phyloP scores from a whole-genome alignment of 2,113 vertebrate genomes.

The Psittacula cyanocephala region DNA sequence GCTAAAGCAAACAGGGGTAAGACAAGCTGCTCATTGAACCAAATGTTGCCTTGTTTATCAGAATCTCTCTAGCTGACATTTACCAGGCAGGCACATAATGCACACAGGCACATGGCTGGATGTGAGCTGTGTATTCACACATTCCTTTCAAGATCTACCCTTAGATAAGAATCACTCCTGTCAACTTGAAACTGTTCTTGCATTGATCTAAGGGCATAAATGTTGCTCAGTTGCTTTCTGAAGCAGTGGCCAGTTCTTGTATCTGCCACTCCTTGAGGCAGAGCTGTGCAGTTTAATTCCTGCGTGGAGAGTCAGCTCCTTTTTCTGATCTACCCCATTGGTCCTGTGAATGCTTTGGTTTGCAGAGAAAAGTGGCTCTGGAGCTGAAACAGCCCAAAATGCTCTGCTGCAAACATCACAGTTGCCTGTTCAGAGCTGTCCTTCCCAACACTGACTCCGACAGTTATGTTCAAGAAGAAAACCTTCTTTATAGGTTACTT shows the following conservation, averaged over 20 bases:
- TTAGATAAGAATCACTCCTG: neutral
- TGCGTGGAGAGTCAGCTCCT: neutral
- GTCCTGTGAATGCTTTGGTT: neutral
- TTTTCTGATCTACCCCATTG: neutral
- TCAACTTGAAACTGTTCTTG: neutral
- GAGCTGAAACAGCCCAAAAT: neutral
- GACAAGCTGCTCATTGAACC: neutral
- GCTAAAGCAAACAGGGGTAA: conserved; percentile 33
- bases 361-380: neutral
- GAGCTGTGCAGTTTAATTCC: neutral
- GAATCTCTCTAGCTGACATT: neutral
- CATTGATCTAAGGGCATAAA: neutral
- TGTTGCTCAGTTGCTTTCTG: neutral
- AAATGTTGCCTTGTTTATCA: neutral
- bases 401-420: neutral
- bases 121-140: neutral
- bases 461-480: neutral
- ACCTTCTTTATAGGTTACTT: neutral
- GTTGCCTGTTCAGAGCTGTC: neutral
- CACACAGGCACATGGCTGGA: neutral
- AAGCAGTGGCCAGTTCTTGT: neutral
- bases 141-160: neutral
- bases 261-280: neutral
- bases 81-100: neutral
- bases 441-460: neutral